phyloP scores from a whole-genome alignment of 2,113 vertebrate species.

The Grantiella picta region DNA sequence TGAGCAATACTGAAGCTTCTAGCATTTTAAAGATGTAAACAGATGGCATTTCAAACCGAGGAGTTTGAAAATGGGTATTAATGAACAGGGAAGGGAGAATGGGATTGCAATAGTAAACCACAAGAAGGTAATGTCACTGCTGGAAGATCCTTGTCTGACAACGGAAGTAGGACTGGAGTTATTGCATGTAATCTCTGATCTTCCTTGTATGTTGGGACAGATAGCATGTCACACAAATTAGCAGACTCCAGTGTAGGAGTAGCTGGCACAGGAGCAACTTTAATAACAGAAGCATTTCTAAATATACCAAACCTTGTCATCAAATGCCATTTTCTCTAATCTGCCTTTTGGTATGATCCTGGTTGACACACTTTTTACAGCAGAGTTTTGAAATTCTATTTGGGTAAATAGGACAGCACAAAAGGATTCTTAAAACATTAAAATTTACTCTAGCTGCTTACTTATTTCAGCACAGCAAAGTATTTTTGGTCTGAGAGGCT shows the following conservation, averaged over 20 bases:
- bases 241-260: conserved; percentile 10
- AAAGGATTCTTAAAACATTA: background rate
- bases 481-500: background rate
- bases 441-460: background rate
- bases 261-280: background rate
- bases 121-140: background rate
- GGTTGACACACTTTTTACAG: background rate
- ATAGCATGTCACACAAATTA: background rate
- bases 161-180: background rate
- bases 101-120: background rate
- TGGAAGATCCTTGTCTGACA: conserved; percentile 22
- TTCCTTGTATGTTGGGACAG: background rate
- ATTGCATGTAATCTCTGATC: background rate
- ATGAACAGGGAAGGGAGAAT: background rate
- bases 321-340: background rate
- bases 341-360: background rate
- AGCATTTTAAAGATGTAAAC: background rate
- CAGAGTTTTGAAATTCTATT: background rate
- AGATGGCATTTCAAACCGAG: background rate
- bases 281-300: conserved; percentile 10
- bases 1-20: background rate
- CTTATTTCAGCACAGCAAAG: background rate
- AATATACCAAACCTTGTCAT: background rate
- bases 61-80: background rate
- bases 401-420: background rate